Percentiles rank a stretch among this genome's conserved stretches.
phyloP scores from a whole-genome alignment of 2,888 invertebrate species.

The Megalurothrips usitatus region DNA sequence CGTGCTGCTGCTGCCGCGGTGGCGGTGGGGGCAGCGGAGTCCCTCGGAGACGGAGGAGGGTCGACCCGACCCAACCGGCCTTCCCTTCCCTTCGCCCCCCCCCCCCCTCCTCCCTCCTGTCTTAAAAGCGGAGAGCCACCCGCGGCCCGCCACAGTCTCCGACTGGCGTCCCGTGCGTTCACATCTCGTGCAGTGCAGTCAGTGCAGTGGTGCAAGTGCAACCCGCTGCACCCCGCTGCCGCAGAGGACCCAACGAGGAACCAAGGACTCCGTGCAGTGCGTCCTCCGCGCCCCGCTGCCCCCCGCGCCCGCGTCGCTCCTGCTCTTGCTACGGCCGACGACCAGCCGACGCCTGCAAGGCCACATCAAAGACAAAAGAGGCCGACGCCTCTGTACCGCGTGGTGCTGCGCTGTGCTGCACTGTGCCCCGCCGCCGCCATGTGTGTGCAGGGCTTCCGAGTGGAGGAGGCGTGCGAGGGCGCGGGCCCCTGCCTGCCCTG shows the following conservation, averaged over 20 bases:
- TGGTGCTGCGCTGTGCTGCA: no score
- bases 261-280: no score
- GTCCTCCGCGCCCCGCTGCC: not conserved
- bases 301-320: not conserved
- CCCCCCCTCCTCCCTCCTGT: not conserved
- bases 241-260: no score
- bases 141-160: not conserved
- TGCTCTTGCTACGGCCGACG: not conserved
- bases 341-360: no score
- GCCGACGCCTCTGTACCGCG: no score
- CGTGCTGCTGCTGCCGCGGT: no score
- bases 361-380: no score
- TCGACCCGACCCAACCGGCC: not conserved
- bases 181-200: not conserved
- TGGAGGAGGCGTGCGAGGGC: not conserved
- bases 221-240: not conserved
- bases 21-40: no score
- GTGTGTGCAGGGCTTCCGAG: conserved; percentile 7
- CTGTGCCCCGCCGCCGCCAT: not conserved
- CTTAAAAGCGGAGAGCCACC: not conserved
- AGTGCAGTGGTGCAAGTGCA: not conserved
- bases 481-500: not conserved
- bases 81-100: not conserved
- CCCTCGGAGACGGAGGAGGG: not conserved
- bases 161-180: not conserved